Evolutionary conservation across 2,797 vertebrate species (phyloP).

Genomic region (Arctocebus calabarensis): DNA sequence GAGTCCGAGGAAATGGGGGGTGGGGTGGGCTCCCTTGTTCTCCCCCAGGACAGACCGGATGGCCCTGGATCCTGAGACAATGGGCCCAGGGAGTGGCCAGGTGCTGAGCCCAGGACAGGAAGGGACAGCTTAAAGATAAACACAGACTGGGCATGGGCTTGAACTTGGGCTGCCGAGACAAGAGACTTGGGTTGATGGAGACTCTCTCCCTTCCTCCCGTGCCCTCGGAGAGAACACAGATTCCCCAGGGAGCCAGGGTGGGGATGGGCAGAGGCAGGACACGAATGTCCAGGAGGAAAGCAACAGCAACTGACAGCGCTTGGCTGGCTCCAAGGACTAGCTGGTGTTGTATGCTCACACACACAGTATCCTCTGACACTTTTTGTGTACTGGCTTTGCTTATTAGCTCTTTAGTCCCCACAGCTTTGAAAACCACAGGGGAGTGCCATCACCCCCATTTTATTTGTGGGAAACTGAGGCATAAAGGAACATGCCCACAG

Average conservation of each 20-base stretch:
- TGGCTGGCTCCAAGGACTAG: not conserved
- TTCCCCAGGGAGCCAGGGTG: not conserved
- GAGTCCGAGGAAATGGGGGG: constrained; percentile 53
- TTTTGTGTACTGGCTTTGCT: not conserved
- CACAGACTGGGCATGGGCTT: not conserved
- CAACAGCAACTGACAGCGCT: fast-evolving
- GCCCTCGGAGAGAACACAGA: fast-evolving
- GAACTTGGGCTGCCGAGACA: not conserved
- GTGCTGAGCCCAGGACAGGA: constrained; percentile 70
- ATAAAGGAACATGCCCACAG: not conserved
- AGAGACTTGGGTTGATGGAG: too few species aligned
- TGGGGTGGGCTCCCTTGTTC: constrained; percentile 31
- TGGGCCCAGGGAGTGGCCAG: constrained; percentile 71
- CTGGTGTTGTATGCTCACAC: not conserved
- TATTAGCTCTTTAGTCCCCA: not conserved
- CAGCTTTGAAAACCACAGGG: not conserved
- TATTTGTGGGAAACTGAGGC: not conserved
- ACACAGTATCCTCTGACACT: too few species aligned
- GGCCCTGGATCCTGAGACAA: constrained; percentile 69
- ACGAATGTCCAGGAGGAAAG: not conserved
- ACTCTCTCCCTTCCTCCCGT: too few species aligned
- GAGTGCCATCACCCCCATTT: not conserved
- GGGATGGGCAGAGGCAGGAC: fast-evolving
- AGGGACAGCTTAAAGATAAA: constrained; percentile 58
- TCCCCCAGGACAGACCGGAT: constrained; percentile 67